Base-by-base conservation (phyloP, 1,140 invertebrate genomes). In the Drosophila eugracilis region DNA sequence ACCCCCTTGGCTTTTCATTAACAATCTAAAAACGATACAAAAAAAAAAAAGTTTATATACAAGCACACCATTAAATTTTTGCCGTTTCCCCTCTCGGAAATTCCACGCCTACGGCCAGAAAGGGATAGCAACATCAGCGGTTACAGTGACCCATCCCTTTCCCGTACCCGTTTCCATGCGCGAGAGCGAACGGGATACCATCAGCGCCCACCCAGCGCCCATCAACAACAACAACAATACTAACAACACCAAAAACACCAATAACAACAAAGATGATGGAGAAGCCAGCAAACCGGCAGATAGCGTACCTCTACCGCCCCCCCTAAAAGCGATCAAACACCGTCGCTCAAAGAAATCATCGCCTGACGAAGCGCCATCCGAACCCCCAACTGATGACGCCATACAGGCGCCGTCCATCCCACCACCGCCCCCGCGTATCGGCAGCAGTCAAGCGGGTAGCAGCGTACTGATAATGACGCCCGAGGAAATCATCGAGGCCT, bases 401-500 rank as follows among this genome's bases (percentile, higher is more conserved):
- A 15, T 24, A 0, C 22, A 24, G 9, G 15, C 34, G n/a, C 5
- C 26, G 5, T 3, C 24, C 9, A 28, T 65, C 24, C 36, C 49
- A 0, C 30, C 34, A 5, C 22, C 52, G 2, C 71, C 44, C 37
- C 81, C 83, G 1, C 28, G 44, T 0, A 47, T 85, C 24, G 74
- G 73, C 7, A 60, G 37, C 24, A 77, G 21, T 9, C 55, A 32
- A 10, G 54, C 57, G 36, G 77, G 83, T 44, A 81, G 50, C 81
- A 58, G 55, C 4, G 14, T 55, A 0, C 45, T 77, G 54, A 30
- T 86, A 37, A 52, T 86, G 63, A 63, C 77, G n/a, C 81, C 81
- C 3, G 69, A 77, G 12, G 45, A 80, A 54, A 58, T 85, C n/a
- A 52, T 75, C 37, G 63, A 86, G 19, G 81, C 81, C 24, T 85